These are phyloP conservation scores for Brachystomella parvula DNA, from an alignment of 1,140 invertebrate genomes.

Conservation along the genomic window DNA sequence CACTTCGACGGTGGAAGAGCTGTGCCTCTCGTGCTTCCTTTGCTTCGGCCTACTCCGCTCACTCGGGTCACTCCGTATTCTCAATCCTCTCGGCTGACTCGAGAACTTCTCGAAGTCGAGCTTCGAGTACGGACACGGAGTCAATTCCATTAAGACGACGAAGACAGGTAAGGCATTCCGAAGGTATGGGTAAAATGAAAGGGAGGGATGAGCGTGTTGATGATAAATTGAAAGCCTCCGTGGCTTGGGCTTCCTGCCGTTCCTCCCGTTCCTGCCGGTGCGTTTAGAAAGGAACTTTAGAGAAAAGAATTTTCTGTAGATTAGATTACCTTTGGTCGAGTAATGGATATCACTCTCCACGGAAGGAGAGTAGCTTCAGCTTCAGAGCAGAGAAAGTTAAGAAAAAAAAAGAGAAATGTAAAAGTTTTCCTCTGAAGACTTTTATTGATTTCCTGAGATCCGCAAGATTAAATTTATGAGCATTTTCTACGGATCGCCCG, in stretches of 20 bases:
- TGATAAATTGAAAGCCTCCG: background rate
- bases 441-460: conserved; percentile 5
- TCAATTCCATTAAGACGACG: conserved; percentile 42
- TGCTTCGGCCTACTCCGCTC: conserved; percentile 40
- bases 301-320: too few species aligned
- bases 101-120: conserved; percentile 41
- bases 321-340: conserved; percentile 1
- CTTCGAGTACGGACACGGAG: conserved; percentile 45
- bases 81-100: conserved; percentile 38
- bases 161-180: conserved; percentile 40
- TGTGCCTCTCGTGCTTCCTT: conserved; percentile 45
- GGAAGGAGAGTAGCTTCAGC: too few species aligned
- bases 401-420: background rate
- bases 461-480: background rate
- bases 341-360: background rate
- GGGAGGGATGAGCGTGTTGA: background rate
- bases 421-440: conserved; percentile 1
- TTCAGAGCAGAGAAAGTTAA: background rate
- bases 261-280: too few species aligned
- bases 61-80: conserved; percentile 38
- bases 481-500: conserved; percentile 1
- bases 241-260: too few species aligned
- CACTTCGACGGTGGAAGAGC: conserved; percentile 46
- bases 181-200: background rate
- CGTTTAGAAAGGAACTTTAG: background rate